phyloP scores from a whole-genome alignment of 2,797 vertebrate genomes.

The Pseudomugil gertrudae region DNA sequence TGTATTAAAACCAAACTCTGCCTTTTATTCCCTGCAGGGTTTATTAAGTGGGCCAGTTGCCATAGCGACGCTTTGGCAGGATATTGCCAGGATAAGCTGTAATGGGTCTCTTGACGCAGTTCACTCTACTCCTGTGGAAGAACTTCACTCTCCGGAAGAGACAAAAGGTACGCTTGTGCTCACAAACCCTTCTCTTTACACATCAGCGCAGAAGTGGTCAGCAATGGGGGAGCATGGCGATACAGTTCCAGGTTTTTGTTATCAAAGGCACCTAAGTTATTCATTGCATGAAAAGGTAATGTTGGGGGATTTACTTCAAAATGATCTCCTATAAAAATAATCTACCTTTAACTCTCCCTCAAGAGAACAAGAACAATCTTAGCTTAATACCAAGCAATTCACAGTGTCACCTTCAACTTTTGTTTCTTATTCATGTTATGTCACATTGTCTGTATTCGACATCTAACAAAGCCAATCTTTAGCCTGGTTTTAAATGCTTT shows the following conservation, averaged over 20 bases:
- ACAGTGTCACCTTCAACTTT: conserved; percentile 79
- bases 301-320: conserved; percentile 70
- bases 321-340: conserved; percentile 69
- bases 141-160: conserved; percentile 95
- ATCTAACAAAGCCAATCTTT: conserved; percentile 50
- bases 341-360: conserved; percentile 62
- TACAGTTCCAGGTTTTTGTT: conserved; percentile 56
- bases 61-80: conserved; percentile 79
- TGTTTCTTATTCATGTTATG: conserved; percentile 61
- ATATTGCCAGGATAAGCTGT: conserved; percentile 77
- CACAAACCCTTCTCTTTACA: conserved; percentile 23
- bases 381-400: conserved; percentile 72
- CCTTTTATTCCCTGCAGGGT: conserved; percentile 80
- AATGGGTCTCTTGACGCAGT: conserved; percentile 94
- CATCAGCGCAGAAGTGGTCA: conserved; percentile 56
- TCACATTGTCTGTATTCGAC: conserved; percentile 63
- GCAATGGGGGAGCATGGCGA: conserved; percentile 47
- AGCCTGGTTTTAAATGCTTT: conserved; percentile 51
- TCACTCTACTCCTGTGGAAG: conserved; percentile 96
- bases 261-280: conserved; percentile 70
- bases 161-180: conserved; percentile 87
- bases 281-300: conserved; percentile 58
- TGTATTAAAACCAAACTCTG: conserved; percentile 81
- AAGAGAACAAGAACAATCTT: conserved; percentile 70
- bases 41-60: conserved; percentile 82